phyloP scores from a whole-genome alignment of 2,888 invertebrate species.

The Galeopsomyia nigrocyanea region DNA sequence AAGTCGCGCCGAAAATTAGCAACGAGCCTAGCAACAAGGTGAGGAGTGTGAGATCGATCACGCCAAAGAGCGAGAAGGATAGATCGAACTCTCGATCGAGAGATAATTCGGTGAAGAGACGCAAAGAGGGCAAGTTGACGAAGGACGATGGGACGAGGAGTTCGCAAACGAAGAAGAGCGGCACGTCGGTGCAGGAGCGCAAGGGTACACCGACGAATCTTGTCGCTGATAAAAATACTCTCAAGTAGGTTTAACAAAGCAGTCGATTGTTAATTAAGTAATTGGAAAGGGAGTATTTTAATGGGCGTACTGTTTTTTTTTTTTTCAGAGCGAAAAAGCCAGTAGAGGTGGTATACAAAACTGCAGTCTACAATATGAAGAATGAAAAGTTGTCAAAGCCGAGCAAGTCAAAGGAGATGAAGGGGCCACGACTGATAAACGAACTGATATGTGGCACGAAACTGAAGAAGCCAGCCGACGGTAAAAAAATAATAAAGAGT shows the following conservation, averaged over 20 bases:
- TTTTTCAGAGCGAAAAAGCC: conserved; percentile 56
- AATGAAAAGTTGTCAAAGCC: conserved; percentile 60
- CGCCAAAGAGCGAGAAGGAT: conserved; percentile 27
- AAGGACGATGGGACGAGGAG: conserved; percentile 19
- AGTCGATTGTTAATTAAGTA: too few relatives aligned
- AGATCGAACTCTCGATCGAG: conserved; percentile 5
- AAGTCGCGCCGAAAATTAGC: conserved; percentile 17
- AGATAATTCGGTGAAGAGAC: conserved; percentile 37
- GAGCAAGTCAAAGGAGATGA: conserved; percentile 53
- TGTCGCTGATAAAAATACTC: conserved; percentile 15
- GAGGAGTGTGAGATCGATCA: conserved; percentile 20
- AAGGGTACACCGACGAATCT: not conserved
- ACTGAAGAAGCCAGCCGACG: conserved; percentile 50
- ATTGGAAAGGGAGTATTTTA: too few relatives aligned
- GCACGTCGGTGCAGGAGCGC: conserved; percentile 2
- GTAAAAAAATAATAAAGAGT: conserved; percentile 46
- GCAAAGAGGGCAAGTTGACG: conserved; percentile 31
- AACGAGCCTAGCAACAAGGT: not conserved
- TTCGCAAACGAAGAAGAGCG: conserved; percentile 21
- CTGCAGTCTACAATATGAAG: conserved; percentile 62
- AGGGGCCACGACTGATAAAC: conserved; percentile 58
- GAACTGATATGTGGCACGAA: conserved; percentile 60
- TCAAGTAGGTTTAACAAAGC: too few relatives aligned
- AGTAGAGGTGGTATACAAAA: conserved; percentile 61
- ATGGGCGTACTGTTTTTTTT: conserved; percentile 4